Evolutionary conservation across 2,797 vertebrate genomes (phyloP), one percentile per base, ranked within the genome.

Genomic region (Chelon labrosus): DNA sequence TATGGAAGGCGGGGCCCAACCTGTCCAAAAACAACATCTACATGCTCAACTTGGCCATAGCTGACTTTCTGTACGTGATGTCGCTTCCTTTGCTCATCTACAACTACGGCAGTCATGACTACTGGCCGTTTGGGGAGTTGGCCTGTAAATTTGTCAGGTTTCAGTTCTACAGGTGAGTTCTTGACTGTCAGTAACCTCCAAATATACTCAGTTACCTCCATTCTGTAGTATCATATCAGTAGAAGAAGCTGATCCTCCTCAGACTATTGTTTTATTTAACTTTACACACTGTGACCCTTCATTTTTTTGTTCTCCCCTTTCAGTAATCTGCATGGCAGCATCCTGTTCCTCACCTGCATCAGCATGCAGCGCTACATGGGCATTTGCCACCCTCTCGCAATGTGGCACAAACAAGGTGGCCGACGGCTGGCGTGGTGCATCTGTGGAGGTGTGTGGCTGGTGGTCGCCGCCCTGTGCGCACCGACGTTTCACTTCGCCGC

Each of bases 261-360:
- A 14, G 17, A 44, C 42, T 7, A 17, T 17, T 17, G 17, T 44
- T 44, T 6, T 17, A 16, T 44, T 44, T 17, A 14, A 42, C 5
- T 31, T 31, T 31, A 31, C 31, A 31, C 31, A 31, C 31, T 3
- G 31, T 31, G 31, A 31, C 31, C 1, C 31, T 27, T 27, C 27
- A 27, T 7, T 35, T 10, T 68, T 14, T 19, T 46, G 0, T 46
- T 51, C 53, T 59, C 27, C 52, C 67, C 1, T 80, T 80, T 17
- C 42, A 96, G 96, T 89, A 99, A 99, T 86, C 91, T 99, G 0
- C 97, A 99, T 0, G 81, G 97, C 74, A 99, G 97, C 91, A 99
- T 99, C 86, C 80, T 99, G 78, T 99, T 99, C 94, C 97, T 99
- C 86, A 97, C 97, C 71, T 99, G 97, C 91, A 97, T 99, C 93